Conservation (phyloP, 2,113 vertebrate genomes). For the Ardeotis arabs region DNA sequence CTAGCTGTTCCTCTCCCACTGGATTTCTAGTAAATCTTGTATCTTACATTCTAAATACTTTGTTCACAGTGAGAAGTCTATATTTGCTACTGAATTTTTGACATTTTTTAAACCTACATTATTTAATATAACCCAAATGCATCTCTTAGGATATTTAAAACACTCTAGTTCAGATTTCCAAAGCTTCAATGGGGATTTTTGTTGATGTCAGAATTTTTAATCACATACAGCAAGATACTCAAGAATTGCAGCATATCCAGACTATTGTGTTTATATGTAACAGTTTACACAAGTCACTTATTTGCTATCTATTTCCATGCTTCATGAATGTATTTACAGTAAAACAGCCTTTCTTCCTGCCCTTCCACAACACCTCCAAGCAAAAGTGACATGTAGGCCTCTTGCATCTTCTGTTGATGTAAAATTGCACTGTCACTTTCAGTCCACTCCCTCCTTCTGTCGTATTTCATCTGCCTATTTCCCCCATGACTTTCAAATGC, state of each 20-base stretch:
- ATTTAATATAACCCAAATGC: not conserved
- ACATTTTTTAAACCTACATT: not conserved
- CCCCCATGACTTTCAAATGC: not conserved
- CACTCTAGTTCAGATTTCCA: not conserved
- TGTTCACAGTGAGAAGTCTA: not conserved
- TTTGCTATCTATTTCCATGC: not conserved
- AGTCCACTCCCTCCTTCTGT: not conserved
- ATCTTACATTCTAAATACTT: not conserved
- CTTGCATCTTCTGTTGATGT: not conserved
- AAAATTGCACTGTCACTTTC: not conserved
- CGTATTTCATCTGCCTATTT: not conserved
- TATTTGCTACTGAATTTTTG: not conserved
- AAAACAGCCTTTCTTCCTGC: not conserved
- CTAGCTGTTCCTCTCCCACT: not conserved
- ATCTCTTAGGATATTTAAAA: not conserved
- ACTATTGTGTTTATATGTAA: not conserved
- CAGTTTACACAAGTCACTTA: not conserved
- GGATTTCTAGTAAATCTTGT: not conserved
- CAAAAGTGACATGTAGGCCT: not conserved
- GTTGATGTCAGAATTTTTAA: not conserved
- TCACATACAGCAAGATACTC: not conserved
- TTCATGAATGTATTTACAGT: not conserved
- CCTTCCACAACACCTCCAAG: not conserved
- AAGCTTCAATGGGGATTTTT: not conserved
- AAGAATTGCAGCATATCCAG: not conserved